Conservation (phyloP, 2,113 vertebrate species). For the Bambusicola thoracicus region DNA sequence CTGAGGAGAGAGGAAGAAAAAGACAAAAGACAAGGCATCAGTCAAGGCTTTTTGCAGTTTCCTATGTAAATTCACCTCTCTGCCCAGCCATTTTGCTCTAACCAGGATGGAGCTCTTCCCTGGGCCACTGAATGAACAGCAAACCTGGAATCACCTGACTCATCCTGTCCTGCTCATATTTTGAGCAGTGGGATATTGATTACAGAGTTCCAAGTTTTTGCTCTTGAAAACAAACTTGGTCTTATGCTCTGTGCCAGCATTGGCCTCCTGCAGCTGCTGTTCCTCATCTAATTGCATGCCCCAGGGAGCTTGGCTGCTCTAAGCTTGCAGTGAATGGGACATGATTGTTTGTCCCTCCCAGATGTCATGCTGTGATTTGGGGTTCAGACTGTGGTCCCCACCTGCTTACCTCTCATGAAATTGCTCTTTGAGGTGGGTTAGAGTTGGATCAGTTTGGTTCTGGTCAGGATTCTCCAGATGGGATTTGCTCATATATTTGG, state of each 20-base stretch:
- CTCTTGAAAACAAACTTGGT: neutral
- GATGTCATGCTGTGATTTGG: neutral
- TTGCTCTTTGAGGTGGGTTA: slow-evolving; percentile 77
- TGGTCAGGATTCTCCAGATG: slow-evolving; percentile 67
- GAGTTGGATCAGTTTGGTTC: slow-evolving; percentile 76
- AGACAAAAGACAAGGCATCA: slow-evolving; percentile 53
- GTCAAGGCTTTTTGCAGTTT: neutral
- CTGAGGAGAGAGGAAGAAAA: slow-evolving; percentile 65
- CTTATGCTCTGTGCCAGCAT: neutral
- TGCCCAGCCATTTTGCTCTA: neutral
- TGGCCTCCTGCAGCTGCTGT: neutral
- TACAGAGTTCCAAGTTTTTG: neutral
- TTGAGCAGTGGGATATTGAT: neutral
- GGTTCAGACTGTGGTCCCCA: neutral
- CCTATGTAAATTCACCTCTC: neutral
- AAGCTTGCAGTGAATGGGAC: neutral
- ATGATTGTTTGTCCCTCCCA: neutral
- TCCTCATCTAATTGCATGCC: neutral
- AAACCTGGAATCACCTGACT: neutral
- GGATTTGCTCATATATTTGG: slow-evolving; percentile 83
- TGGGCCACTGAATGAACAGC: neutral
- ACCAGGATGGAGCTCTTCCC: neutral
- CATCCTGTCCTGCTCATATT: neutral
- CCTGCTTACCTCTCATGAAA: slow-evolving; percentile 78
- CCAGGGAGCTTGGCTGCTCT: neutral